These are phyloP conservation scores for Hippolais icterina DNA, from an alignment of 2,113 vertebrate species.

Conservation along the genomic window DNA sequence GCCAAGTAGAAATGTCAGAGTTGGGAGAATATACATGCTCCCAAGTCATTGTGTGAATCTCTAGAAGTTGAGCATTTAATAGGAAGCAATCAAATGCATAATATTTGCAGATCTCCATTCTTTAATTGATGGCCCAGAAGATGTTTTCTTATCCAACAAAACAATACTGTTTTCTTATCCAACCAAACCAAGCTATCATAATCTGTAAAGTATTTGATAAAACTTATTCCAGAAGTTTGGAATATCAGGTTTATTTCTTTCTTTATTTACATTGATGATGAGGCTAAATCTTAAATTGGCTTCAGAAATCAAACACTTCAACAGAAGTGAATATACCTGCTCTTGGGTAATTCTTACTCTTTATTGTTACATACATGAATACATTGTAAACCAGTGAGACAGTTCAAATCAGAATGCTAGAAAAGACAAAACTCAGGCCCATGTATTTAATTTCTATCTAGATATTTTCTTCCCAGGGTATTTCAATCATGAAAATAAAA, in stretches of 20 bases:
- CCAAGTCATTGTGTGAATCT: not conserved
- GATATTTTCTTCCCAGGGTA: not conserved
- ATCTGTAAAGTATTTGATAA: not conserved
- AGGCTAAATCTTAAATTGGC: not conserved
- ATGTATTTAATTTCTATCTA: not conserved
- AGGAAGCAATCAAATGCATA: not conserved
- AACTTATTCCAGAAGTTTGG: not conserved
- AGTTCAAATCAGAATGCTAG: not conserved
- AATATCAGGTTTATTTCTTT: not conserved
- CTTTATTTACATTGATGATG: not conserved
- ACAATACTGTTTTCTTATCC: not conserved
- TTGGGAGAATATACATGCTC: not conserved
- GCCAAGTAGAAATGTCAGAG: constrained; percentile 4
- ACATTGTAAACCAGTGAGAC: not conserved
- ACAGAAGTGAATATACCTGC: not conserved
- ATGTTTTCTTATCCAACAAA: not conserved
- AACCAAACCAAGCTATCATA: not conserved
- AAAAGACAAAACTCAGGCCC: not conserved
- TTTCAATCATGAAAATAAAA: not conserved
- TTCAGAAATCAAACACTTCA: not conserved
- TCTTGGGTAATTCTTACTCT: not conserved
- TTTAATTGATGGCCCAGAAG: constrained; percentile 1
- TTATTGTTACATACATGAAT: not conserved
- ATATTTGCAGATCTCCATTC: not conserved
- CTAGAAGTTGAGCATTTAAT: not conserved